Percentiles rank a stretch among this genome's conserved stretches.
These are phyloP conservation scores for Patella pellucida DNA, from an alignment of 2,888 invertebrate genomes.

Conservation along the genomic window DNA sequence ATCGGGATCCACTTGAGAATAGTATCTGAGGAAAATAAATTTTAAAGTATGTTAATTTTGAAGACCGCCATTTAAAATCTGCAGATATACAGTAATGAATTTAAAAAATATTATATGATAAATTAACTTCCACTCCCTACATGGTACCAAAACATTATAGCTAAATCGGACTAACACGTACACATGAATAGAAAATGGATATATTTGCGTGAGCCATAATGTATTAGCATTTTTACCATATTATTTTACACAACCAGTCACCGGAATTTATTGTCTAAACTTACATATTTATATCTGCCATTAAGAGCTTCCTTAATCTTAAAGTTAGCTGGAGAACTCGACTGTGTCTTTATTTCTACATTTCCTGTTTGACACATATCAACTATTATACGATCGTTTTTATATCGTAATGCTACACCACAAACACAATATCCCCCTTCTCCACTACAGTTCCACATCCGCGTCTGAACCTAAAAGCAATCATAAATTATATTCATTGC, in stretches of 20 bases:
- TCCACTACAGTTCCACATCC: conserved; percentile 35
- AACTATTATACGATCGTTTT: conserved; percentile 33
- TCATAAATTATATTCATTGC: not conserved
- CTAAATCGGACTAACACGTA: too few species aligned
- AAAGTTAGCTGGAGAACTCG: not conserved
- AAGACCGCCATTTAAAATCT: too few species aligned
- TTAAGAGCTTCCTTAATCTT: not conserved
- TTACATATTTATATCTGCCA: not conserved
- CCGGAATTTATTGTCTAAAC: not conserved
- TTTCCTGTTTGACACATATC: conserved; percentile 37
- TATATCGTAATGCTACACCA: conserved; percentile 38
- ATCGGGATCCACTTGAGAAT: conserved; percentile 30
- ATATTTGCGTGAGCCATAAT: too few species aligned
- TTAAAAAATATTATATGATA: too few species aligned
- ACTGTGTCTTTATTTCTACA: not conserved
- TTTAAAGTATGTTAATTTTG: too few species aligned
- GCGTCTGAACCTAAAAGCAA: conserved; percentile 34
- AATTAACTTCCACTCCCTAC: too few species aligned
- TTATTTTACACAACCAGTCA: too few species aligned
- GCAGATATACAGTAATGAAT: too few species aligned
- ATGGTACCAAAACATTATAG: too few species aligned
- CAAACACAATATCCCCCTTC: conserved; percentile 39
- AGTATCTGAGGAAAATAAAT: conserved; percentile 25
- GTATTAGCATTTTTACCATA: too few species aligned
- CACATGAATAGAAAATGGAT: too few species aligned